Conservation (phyloP, 2,888 invertebrate species). For the Aricia artaxerxes region DNA sequence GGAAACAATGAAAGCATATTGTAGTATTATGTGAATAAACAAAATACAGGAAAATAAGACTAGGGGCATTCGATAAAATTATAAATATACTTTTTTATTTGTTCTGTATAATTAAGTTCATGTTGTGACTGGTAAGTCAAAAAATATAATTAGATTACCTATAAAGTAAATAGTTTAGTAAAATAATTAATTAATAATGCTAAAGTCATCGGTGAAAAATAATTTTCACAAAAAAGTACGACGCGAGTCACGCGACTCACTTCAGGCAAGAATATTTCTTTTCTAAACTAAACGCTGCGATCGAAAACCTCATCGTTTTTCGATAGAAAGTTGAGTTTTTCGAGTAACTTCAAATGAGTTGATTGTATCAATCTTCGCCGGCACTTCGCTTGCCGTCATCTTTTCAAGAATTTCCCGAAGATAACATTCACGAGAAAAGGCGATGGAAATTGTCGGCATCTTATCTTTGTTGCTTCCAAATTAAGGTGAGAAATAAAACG, state of each 20-base stretch:
- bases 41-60: no score
- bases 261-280: not conserved
- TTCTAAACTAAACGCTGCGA: not conserved
- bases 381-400: not conserved
- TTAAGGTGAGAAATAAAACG: not conserved
- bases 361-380: slow-evolving; percentile 2
- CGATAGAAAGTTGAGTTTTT: not conserved
- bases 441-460: not conserved
- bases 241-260: not conserved
- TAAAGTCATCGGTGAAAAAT: not conserved
- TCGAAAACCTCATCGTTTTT: not conserved
- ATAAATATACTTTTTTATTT: no score
- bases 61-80: no score
- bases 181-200: not conserved
- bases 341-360: not conserved
- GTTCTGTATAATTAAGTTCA: no score
- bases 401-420: not conserved
- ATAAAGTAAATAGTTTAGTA: not conserved
- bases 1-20: no score
- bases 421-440: not conserved
- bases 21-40: no score
- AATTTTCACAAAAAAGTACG: not conserved
- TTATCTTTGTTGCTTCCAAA: not conserved
- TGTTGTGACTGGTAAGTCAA: no score
- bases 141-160: no score